Evolutionary conservation across 92 coral and sea anemone genomes (phyloP).

Genomic region (Porites lobata): DNA sequence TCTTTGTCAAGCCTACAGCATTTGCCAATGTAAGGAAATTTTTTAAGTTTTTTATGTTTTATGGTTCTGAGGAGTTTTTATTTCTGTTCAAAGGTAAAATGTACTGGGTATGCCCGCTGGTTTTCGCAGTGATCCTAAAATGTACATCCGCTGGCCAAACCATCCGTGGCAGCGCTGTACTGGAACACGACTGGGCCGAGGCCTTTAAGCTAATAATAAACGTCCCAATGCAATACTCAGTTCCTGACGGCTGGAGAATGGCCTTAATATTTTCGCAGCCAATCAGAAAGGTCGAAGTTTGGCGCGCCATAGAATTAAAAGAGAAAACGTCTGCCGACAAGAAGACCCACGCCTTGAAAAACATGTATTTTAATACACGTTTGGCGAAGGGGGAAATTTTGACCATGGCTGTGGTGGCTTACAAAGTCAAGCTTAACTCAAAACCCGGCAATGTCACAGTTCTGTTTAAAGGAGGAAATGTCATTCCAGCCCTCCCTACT

Average conservation of each 20-base stretch:
- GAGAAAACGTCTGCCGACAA: background rate
- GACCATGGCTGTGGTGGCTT: constrained; percentile 36
- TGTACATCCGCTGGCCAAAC: constrained; percentile 26
- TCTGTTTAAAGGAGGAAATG: constrained; percentile 38
- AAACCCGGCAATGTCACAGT: constrained; percentile 35
- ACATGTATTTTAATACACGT: constrained; percentile 18
- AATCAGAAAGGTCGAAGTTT: constrained; percentile 30
- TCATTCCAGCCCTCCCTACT: constrained; percentile 34
- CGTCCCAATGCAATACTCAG: constrained; percentile 28
- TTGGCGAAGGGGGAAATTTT: constrained; percentile 12
- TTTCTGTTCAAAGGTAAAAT: constrained; percentile 17
- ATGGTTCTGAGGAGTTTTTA: too few species aligned
- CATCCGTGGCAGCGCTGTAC: constrained; percentile 13
- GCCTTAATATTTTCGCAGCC: constrained; percentile 39
- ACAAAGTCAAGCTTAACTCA: background rate
- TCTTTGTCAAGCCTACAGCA: too few species aligned
- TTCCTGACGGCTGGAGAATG: constrained; percentile 51
- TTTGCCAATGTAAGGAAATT: too few species aligned
- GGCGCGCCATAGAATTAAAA: constrained; percentile 20
- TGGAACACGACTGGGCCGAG: constrained; percentile 57
- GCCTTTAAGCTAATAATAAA: constrained; percentile 43
- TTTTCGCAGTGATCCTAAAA: background rate
- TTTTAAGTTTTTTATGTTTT: too few species aligned
- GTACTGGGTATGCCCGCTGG: constrained; percentile 8
- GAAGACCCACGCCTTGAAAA: constrained; percentile 12